A percentile compares a stretch with the other conserved stretches of the same genome.
phyloP scores from a whole-genome alignment of 2,888 invertebrate species.

The Drosophila ezoana region DNA sequence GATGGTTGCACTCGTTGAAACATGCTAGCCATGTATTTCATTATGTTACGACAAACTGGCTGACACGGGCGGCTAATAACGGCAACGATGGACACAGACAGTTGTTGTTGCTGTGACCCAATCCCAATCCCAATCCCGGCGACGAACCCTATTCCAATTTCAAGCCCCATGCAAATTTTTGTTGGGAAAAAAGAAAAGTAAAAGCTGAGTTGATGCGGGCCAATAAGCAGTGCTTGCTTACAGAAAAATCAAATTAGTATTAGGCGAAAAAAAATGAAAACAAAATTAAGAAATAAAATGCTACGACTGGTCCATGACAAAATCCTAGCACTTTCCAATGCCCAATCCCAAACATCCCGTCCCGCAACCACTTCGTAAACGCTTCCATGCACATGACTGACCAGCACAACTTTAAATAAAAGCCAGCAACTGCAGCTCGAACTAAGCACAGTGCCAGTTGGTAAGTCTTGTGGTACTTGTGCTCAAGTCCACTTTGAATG shows the following conservation, averaged over 20 bases:
- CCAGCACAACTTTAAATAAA: constrained; percentile 74
- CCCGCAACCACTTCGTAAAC: constrained; percentile 25
- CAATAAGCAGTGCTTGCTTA: constrained; percentile 66
- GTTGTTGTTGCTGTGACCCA: constrained; percentile 19
- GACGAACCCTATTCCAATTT: neutral
- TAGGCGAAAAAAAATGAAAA: constrained; percentile 45
- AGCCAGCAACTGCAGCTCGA: constrained; percentile 45
- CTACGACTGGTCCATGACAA: constrained; percentile 51
- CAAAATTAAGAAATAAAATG: constrained; percentile 76
- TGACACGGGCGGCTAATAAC: constrained; percentile 77
- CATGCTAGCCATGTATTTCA: constrained; percentile 77
- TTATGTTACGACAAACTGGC: constrained; percentile 79
- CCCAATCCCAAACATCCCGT: constrained; percentile 1
- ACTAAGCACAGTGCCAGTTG: constrained; percentile 38
- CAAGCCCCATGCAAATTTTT: constrained; percentile 50
- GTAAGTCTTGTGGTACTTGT: constrained; percentile 67
- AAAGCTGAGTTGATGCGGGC: constrained; percentile 62
- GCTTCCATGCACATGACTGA: constrained; percentile 77
- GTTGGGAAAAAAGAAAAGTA: constrained; percentile 34
- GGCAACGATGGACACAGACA: constrained; percentile 33
- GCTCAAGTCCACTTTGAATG: constrained; percentile 39
- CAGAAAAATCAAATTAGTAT: constrained; percentile 77
- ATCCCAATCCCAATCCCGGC: constrained; percentile 35
- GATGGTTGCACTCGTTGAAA: constrained; percentile 46
- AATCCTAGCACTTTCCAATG: constrained; percentile 7